phyloP scores from a whole-genome alignment of 2,797 vertebrate genomes.

The Tokudaia tokunoshimensis region DNA sequence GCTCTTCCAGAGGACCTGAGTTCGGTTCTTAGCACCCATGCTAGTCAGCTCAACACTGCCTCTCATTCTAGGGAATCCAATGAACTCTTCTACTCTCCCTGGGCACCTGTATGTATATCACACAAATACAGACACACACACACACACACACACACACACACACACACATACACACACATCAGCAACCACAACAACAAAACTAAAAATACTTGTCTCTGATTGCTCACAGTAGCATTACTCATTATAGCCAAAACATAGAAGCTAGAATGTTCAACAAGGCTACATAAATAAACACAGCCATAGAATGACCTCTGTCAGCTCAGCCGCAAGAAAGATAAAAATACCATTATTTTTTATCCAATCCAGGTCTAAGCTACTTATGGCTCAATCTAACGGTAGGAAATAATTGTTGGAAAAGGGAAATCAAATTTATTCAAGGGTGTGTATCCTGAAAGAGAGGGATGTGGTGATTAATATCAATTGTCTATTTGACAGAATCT shows the following conservation, averaged over 20 bases:
- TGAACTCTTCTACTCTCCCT: not conserved
- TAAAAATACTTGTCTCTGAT: not conserved
- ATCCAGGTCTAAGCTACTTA: not conserved
- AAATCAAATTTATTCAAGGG: not conserved
- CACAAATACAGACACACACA: not conserved
- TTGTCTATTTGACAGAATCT: not conserved
- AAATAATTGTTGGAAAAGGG: not conserved
- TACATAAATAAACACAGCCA: not conserved
- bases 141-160: not conserved
- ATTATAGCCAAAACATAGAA: not conserved
- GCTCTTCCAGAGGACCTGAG: not conserved
- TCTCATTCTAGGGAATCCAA: not conserved
- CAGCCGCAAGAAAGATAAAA: not conserved
- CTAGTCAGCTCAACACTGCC: not conserved
- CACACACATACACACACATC: not conserved
- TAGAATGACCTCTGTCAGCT: not conserved
- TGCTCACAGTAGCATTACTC: not conserved
- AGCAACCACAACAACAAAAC: not conserved
- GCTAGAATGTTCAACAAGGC: not conserved
- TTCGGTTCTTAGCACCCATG: not conserved
- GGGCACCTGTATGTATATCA: not conserved
- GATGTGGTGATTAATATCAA: not conserved
- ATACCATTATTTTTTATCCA: not conserved
- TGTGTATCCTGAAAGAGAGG: not conserved
- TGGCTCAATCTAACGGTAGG: not conserved